Evolutionary conservation across 2,797 vertebrate species (phyloP).

Genomic region (Helicolenus hilgendorfi): DNA sequence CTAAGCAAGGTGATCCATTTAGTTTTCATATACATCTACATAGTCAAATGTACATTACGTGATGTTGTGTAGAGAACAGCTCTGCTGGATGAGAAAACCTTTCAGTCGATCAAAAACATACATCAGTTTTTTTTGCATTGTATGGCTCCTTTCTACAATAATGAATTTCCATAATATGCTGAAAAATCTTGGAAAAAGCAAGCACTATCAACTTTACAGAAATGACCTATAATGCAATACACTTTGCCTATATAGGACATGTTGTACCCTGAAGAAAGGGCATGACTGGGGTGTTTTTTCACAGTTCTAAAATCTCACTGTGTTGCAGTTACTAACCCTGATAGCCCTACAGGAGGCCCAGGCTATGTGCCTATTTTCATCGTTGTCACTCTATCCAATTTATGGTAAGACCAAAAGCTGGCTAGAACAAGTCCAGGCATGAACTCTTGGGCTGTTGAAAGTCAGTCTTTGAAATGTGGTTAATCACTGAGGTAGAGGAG

Average conservation of each 20-base stretch:
- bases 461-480: constrained; percentile 18
- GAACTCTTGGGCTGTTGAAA: background rate
- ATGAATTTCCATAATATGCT: background rate
- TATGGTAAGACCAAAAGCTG: background rate
- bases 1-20: background rate
- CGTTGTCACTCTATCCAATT: background rate
- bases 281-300: background rate
- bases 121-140: background rate
- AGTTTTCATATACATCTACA: too few relatives aligned
- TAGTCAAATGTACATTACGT: background rate
- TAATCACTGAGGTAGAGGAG: constrained; percentile 32
- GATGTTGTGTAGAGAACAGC: background rate
- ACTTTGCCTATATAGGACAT: background rate
- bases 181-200: background rate
- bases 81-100: background rate
- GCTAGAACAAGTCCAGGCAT: constrained; percentile 25
- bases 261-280: background rate
- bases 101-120: background rate
- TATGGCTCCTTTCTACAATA: background rate
- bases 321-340: background rate
- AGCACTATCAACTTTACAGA: background rate
- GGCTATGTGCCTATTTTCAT: background rate
- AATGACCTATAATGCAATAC: background rate
- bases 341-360: background rate
- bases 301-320: too few relatives aligned